These are phyloP conservation scores for Hirtodrosophila duncani DNA, from an alignment of 2,888 invertebrate genomes.

Conservation along the genomic window DNA sequence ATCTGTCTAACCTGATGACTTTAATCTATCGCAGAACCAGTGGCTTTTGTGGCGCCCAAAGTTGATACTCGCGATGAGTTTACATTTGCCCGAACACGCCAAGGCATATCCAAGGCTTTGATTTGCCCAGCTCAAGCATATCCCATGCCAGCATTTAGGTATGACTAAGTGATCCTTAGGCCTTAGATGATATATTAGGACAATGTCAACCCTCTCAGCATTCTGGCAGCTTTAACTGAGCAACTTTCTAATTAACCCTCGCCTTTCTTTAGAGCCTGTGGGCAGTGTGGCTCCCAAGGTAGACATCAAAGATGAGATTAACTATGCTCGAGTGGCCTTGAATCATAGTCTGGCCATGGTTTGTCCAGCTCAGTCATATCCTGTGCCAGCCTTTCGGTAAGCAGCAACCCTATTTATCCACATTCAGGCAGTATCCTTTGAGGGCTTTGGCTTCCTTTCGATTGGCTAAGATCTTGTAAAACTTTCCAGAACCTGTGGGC, in stretches of 20 bases:
- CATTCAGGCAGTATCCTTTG: slow-evolving; percentile 38
- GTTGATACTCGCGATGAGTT: slow-evolving; percentile 84
- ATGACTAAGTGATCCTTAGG: slow-evolving; percentile 43
- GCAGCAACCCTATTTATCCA: too few relatives aligned
- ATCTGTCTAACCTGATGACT: neutral
- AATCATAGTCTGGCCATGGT: slow-evolving; percentile 82
- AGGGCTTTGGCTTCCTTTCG: neutral
- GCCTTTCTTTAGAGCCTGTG: slow-evolving; percentile 77
- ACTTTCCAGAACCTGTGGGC: slow-evolving; percentile 82
- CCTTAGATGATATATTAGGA: too few relatives aligned
- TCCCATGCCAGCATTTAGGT: slow-evolving; percentile 76
- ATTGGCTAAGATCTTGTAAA: neutral
- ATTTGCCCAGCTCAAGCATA: slow-evolving; percentile 84
- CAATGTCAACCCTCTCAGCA: slow-evolving; percentile 19
- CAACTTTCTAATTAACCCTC: neutral
- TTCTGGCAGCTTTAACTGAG: slow-evolving; percentile 25
- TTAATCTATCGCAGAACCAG: slow-evolving; percentile 76
- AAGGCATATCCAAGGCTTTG: slow-evolving; percentile 79
- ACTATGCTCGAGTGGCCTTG: slow-evolving; percentile 79
- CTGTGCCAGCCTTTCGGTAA: slow-evolving; percentile 55
- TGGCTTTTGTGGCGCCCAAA: slow-evolving; percentile 81
- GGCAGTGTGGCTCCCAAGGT: slow-evolving; percentile 82
- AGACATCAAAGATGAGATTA: slow-evolving; percentile 83
- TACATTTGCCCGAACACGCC: slow-evolving; percentile 68
- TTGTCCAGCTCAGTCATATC: slow-evolving; percentile 81